These are phyloP conservation scores for Beroe ovata DNA, from an alignment of 37 sponge, comb jelly and placozoan genomes.

Conservation along the genomic window DNA sequence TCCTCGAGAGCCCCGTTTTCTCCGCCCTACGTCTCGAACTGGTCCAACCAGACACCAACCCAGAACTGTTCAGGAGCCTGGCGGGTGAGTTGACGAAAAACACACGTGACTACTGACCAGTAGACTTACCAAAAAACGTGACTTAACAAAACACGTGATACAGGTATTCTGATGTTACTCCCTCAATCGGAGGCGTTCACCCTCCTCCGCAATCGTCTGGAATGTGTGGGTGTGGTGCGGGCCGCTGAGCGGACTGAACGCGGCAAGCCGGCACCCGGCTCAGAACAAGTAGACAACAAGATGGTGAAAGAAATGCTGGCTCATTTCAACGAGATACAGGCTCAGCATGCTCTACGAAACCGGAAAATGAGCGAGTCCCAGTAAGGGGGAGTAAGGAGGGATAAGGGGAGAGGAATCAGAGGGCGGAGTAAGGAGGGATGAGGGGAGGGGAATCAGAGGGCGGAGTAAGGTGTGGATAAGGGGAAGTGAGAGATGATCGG, in stretches of 20 bases:
- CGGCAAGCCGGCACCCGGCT: background rate
- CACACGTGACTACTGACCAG: background rate
- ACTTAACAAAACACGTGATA: background rate
- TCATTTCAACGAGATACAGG: constrained; percentile 31
- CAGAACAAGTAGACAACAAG: background rate
- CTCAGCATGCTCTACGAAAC: constrained; percentile 13
- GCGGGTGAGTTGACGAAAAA: constrained; percentile 1
- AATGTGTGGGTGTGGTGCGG: constrained; percentile 72
- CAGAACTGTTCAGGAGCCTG: constrained; percentile 46
- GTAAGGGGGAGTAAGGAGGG: background rate
- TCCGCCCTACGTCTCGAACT: constrained; percentile 60
- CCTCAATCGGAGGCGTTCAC: constrained; percentile 91
- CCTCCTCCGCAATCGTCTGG: constrained; percentile 78
- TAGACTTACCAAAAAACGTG: background rate
- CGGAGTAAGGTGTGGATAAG: background rate
- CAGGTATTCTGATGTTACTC: constrained; percentile 92
- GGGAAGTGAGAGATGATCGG: background rate
- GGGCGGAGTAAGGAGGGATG: background rate
- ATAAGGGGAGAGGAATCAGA: background rate
- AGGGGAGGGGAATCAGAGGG: background rate
- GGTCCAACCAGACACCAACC: constrained; percentile 61
- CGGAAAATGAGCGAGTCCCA: background rate
- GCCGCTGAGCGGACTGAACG: constrained; percentile 29
- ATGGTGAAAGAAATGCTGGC: constrained; percentile 2
- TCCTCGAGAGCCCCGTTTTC: constrained; percentile 92